phyloP scores from a whole-genome alignment of 2,888 invertebrate species.

The Tetramorium bicarinatum region DNA sequence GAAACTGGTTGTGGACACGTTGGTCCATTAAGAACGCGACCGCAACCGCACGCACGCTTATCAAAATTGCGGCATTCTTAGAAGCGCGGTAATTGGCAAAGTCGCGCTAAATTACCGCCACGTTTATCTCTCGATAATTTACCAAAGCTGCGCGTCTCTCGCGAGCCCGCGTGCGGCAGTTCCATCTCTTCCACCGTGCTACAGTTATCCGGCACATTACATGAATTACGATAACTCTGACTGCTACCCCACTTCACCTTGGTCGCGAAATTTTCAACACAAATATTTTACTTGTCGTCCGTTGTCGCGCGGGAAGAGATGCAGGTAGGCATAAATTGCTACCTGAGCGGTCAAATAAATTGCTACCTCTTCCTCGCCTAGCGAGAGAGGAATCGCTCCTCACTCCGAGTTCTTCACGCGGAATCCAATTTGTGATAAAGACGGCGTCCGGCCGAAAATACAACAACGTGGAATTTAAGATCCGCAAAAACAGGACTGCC shows the following conservation, averaged over 20 bases:
- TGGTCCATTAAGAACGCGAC: constrained; percentile 52
- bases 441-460: constrained; percentile 15
- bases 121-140: constrained; percentile 50
- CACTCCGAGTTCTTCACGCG: constrained; percentile 2
- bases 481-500: constrained; percentile 17
- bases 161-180: not conserved
- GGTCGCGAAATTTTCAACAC: constrained; percentile 14
- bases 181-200: not conserved
- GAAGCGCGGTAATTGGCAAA: constrained; percentile 55
- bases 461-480: constrained; percentile 31
- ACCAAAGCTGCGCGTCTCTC: not conserved
- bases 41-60: constrained; percentile 57
- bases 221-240: constrained; percentile 24
- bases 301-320: not conserved
- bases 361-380: not conserved
- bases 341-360: constrained; percentile 22
- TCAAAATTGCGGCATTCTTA: constrained; percentile 57
- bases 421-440: constrained; percentile 37
- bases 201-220: constrained; percentile 26
- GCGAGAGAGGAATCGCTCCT: not conserved
- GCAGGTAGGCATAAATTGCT: not conserved
- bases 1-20: constrained; percentile 55
- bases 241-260: not conserved
- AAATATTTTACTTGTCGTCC: not conserved
- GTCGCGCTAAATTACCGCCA: constrained; percentile 49